Evolutionary conservation across 2,888 invertebrate species (phyloP).

Genomic region (Epsilonema sp.): DNA sequence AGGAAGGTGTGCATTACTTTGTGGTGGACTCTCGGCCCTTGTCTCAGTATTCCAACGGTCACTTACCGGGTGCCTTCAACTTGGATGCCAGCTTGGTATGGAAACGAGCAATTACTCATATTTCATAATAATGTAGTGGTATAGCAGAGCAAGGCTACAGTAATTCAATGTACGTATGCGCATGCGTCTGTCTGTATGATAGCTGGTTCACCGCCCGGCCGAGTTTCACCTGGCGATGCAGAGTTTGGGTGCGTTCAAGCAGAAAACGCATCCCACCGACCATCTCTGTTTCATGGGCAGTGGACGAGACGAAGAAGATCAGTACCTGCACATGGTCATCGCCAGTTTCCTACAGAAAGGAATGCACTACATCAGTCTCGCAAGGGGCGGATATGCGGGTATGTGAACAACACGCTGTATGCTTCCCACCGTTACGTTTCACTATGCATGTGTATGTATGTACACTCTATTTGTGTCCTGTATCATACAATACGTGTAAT

Average conservation of each 20-base stretch:
- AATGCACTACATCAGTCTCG: constrained; percentile 70
- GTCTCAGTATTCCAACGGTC: constrained; percentile 88
- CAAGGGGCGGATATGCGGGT: constrained; percentile 67
- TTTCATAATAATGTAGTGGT: too few relatives aligned
- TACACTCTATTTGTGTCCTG: too few relatives aligned
- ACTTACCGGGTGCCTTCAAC: constrained; percentile 90
- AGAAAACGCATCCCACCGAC: constrained; percentile 48
- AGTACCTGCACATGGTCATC: constrained; percentile 88
- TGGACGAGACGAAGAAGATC: constrained; percentile 61
- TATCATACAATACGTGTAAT: too few relatives aligned
- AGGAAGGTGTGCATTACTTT: constrained; percentile 53
- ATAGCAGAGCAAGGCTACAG: too few relatives aligned
- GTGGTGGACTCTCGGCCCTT: constrained; percentile 88
- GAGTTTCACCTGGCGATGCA: constrained; percentile 85
- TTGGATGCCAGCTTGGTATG: constrained; percentile 70
- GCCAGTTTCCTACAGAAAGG: constrained; percentile 85
- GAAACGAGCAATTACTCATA: too few relatives aligned
- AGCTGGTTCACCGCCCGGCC: constrained; percentile 85
- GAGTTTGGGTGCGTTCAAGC: constrained; percentile 62
- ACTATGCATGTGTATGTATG: too few relatives aligned
- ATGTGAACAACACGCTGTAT: too few relatives aligned
- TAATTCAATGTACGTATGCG: too few relatives aligned
- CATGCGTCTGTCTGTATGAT: too few relatives aligned
- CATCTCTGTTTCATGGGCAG: constrained; percentile 55
- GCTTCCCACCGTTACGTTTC: too few relatives aligned